Evolutionary conservation across 1,140 invertebrate genomes (phyloP), one percentile per base, ranked within the genome.

Genomic region (Carcinoscorpius rotundicauda): DNA sequence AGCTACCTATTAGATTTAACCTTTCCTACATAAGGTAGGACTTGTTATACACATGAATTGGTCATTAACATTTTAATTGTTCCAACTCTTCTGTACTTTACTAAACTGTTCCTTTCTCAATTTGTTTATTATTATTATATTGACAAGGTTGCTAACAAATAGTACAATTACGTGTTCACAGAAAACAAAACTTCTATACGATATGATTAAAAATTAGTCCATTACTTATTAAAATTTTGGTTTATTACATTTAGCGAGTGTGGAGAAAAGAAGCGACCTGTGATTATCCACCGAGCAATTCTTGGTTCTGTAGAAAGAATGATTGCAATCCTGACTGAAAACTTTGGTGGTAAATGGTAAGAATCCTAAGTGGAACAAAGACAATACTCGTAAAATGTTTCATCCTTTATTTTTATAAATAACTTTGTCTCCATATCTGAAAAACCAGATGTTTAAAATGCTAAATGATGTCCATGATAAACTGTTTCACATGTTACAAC

Each of bases 251-350:
- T 71, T 72, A 90, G 87, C 73, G 93, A 97, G 74, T 82, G 82
- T 67, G 87, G 89, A 51, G 92, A 95, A 64, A 93, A 92, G 76
- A 87, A 87, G 68, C 81, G 88, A 55, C 97, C 97, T 3, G 96
- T 99, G 3, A 99, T 99, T 61, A 97, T 99, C 71, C 97, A 99
- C 79, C 82, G 97, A 72, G 97, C 97, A 10, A 88, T 99, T 67
- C 81, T 99, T 0, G 97, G 97, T 5, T 99, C 96, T 1, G 88
- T 99, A 3, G 97, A 99, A 80, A 83, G 97, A 60, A 97, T 98
- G 92, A 91, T 98, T 67, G 97, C 96, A 4, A 95, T 99, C 75
- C 79, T 99, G 1, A 93, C 92, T 49, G 97, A 99, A 81, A 94
- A 87, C 65, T 99, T 87, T 80, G 97, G 87, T 51, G 97, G 97